Evolutionary conservation across 2,797 vertebrate genomes (phyloP).

Genomic region (Geotrypetes seraphini): DNA sequence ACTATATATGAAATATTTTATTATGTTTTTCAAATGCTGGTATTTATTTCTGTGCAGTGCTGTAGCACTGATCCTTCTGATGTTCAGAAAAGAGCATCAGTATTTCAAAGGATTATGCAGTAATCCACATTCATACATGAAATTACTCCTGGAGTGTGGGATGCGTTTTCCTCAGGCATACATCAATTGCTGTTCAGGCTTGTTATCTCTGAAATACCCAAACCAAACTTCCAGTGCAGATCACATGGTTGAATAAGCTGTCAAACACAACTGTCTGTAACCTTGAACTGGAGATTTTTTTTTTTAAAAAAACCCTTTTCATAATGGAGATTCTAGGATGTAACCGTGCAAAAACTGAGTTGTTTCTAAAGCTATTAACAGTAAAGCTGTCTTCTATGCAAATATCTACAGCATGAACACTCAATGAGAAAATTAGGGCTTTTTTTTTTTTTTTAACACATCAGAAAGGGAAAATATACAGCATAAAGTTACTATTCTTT

Average conservation of each 20-base stretch:
- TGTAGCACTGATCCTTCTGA: too few relatives aligned
- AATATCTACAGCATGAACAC: not conserved
- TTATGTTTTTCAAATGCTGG: too few relatives aligned
- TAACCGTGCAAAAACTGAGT: conserved; percentile 11
- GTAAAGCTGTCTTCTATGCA: too few relatives aligned
- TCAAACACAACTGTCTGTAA: conserved; percentile 11
- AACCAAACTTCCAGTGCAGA: conserved; percentile 9
- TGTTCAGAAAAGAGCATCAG: too few relatives aligned
- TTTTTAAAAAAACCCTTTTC: conserved; percentile 4
- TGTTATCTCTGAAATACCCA: conserved; percentile 24
- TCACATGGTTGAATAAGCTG: conserved; percentile 14
- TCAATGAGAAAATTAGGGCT: conserved; percentile 28
- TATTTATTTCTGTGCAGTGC: too few relatives aligned
- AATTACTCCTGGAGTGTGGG: too few relatives aligned
- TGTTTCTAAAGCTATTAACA: too few relatives aligned
- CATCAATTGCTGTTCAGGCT: too few relatives aligned
- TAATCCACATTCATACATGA: too few relatives aligned
- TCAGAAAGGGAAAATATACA: conserved; percentile 23
- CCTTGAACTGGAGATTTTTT: conserved; percentile 9
- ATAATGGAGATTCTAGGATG: conserved; percentile 1
- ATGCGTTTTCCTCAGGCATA: too few relatives aligned
- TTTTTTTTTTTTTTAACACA: conserved; percentile 19
- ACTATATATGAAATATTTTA: too few relatives aligned
- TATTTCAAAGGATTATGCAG: too few relatives aligned
- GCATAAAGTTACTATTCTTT: conserved; percentile 15